Evolutionary conservation across 2,797 vertebrate species (phyloP).

Genomic region (Sebastes hubbsi): DNA sequence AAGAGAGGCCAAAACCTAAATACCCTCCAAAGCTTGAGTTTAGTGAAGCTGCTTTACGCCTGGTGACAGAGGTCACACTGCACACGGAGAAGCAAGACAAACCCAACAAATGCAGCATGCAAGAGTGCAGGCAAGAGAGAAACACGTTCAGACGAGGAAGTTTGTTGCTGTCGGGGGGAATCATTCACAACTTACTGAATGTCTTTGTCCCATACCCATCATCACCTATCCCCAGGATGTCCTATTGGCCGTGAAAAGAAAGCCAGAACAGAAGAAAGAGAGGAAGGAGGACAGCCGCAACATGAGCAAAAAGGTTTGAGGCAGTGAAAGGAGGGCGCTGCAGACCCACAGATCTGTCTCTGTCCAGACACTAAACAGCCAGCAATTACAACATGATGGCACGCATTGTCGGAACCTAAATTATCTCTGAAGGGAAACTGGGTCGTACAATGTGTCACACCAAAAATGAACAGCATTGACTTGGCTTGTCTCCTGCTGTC

Average conservation of each 20-base stretch:
- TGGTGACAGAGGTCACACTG: not conserved
- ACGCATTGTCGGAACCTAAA: not conserved
- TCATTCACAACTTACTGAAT: slow-evolving; percentile 98
- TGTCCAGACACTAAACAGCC: slow-evolving; percentile 33
- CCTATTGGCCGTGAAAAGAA: slow-evolving; percentile 90
- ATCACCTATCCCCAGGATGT: slow-evolving; percentile 98
- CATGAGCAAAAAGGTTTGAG: slow-evolving; percentile 90
- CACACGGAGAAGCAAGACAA: slow-evolving; percentile 21
- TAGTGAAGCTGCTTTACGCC: not conserved
- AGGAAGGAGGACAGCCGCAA: slow-evolving; percentile 89
- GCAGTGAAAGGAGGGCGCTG: slow-evolving; percentile 84
- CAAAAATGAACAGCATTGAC: slow-evolving; percentile 4
- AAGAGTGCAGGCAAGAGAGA: slow-evolving; percentile 36
- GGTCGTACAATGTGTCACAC: slow-evolving; percentile 1
- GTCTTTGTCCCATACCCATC: slow-evolving; percentile 99
- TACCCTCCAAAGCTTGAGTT: not conserved
- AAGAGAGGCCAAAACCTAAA: not conserved
- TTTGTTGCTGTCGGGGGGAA: slow-evolving; percentile 38
- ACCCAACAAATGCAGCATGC: slow-evolving; percentile 85
- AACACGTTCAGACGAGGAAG: not conserved
- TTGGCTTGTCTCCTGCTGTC: slow-evolving; percentile 27
- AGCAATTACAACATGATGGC: slow-evolving; percentile 29
- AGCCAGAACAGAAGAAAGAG: slow-evolving; percentile 79
- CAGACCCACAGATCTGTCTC: slow-evolving; percentile 67
- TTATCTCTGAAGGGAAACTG: slow-evolving; percentile 22